phyloP scores from a whole-genome alignment of 2,113 vertebrate genomes.

The Cnemophilus loriae region DNA sequence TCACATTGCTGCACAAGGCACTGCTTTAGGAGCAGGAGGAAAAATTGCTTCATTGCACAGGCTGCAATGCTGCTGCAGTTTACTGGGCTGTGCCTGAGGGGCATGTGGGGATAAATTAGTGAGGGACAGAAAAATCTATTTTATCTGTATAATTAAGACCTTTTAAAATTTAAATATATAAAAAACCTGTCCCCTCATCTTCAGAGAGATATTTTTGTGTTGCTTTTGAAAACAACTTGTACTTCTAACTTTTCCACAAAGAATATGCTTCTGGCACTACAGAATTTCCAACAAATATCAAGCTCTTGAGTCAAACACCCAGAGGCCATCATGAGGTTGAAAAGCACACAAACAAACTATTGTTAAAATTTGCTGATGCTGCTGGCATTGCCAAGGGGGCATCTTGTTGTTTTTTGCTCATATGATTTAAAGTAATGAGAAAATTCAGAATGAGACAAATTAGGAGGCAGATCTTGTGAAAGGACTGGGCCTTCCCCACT shows the following conservation, averaged over 20 bases:
- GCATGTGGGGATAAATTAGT: neutral
- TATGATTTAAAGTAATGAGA: conserved; percentile 44
- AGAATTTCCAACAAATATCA: conserved; percentile 19
- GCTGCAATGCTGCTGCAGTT: neutral
- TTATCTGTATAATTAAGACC: neutral
- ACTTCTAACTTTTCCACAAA: neutral
- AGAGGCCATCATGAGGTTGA: conserved; percentile 36
- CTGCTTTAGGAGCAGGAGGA: neutral
- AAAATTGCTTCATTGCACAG: neutral
- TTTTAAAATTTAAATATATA: neutral
- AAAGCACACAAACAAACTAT: conserved; percentile 46
- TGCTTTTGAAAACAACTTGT: neutral
- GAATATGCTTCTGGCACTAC: neutral
- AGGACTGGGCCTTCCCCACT: neutral
- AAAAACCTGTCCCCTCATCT: neutral
- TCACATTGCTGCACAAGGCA: neutral
- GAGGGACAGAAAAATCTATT: neutral
- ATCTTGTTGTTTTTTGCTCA: conserved; percentile 15
- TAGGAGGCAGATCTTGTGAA: neutral
- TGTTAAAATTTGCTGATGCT: conserved; percentile 56
- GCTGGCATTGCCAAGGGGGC: conserved; percentile 1
- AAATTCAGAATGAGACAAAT: neutral
- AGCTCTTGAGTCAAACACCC: neutral
- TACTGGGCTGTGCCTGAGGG: neutral
- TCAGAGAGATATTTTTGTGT: neutral